These are phyloP conservation scores for Oryzaephilus surinamensis DNA, from an alignment of 1,140 invertebrate species.

Conservation along the genomic window DNA sequence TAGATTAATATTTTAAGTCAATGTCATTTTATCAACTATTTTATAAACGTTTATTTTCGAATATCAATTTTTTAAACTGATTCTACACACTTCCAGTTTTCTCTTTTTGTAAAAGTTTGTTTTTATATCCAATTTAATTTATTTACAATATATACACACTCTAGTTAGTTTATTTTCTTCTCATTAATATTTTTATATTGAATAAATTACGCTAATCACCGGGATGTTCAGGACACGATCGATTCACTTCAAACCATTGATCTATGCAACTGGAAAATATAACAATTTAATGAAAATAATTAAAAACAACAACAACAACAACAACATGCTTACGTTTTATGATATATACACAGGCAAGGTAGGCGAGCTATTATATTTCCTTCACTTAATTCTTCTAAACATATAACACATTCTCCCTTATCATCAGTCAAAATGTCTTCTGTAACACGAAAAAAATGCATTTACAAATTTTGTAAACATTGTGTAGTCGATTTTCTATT, in stretches of 20 bases:
- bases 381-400: slow-evolving; percentile 88
- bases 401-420: slow-evolving; percentile 98
- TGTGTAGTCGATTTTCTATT: too few species aligned
- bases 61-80: too few species aligned
- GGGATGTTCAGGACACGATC: slow-evolving; percentile 93
- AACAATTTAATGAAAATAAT: slow-evolving; percentile 24
- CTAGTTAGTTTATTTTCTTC: background rate
- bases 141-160: slow-evolving; percentile 16
- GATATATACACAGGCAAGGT: slow-evolving; percentile 98
- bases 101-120: too few species aligned
- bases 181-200: too few species aligned
- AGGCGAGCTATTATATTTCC: slow-evolving; percentile 95
- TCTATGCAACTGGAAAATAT: slow-evolving; percentile 78
- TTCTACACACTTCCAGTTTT: too few species aligned
- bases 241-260: slow-evolving; percentile 95
- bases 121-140: too few species aligned
- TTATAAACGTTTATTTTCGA: too few species aligned
- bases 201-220: slow-evolving; percentile 68
- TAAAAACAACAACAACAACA: slow-evolving; percentile 1
- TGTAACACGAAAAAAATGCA: slow-evolving; percentile 41
- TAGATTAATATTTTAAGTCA: too few species aligned
- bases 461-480: background rate
- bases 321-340: slow-evolving; percentile 70
- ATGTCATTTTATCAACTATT: too few species aligned
- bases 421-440: slow-evolving; percentile 93